These are phyloP conservation scores for Corythaixoides concolor DNA, from an alignment of 2,113 vertebrate species.

Conservation along the genomic window DNA sequence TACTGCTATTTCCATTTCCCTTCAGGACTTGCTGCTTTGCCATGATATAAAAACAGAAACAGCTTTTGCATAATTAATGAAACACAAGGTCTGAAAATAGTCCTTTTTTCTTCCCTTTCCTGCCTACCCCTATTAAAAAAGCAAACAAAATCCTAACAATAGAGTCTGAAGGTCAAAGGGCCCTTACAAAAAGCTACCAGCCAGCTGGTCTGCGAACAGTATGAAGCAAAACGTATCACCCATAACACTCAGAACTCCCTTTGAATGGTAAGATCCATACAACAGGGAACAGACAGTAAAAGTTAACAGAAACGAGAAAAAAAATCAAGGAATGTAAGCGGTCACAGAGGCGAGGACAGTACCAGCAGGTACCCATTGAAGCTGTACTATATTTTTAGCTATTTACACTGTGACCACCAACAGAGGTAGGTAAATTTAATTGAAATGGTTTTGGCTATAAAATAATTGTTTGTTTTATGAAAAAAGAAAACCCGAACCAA, in stretches of 20 bases:
- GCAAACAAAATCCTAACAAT: slow-evolving; percentile 19
- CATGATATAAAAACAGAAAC: neutral
- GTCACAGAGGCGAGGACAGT: neutral
- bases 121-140: neutral
- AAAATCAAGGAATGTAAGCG: neutral
- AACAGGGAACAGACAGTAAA: neutral
- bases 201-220: neutral
- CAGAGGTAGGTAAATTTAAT: neutral
- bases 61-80: slow-evolving; percentile 45
- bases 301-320: neutral
- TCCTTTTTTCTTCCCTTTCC: neutral
- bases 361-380: neutral
- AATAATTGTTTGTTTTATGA: neutral
- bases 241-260: neutral
- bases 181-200: neutral
- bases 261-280: neutral
- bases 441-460: neutral
- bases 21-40: neutral
- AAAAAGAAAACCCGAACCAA: neutral
- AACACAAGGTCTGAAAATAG: slow-evolving; percentile 14
- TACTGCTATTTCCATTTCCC: neutral
- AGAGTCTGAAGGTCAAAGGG: slow-evolving; percentile 2
- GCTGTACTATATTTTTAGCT: neutral
- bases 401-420: neutral
- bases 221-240: neutral